A percentile compares a stretch with the other conserved stretches of the same genome.
These are phyloP conservation scores for Micrasema minimum DNA, from an alignment of 1,140 invertebrate species.

Conservation along the genomic window DNA sequence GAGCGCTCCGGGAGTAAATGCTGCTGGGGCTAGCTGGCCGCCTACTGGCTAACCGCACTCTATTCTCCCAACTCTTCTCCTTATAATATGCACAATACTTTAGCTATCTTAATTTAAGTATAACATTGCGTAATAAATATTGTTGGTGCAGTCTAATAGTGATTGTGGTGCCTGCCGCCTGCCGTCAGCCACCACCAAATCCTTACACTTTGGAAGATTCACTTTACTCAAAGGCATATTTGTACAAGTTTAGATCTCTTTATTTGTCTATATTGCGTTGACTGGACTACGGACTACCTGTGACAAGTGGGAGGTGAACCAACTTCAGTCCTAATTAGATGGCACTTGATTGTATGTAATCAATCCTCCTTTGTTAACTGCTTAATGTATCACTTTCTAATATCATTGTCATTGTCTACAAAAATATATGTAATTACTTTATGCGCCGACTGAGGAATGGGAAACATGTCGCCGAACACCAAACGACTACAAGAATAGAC, in stretches of 20 bases:
- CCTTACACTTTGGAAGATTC: constrained; percentile 49
- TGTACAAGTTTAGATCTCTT: constrained; percentile 50
- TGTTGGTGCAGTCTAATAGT: constrained; percentile 53
- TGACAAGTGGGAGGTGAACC: constrained; percentile 32
- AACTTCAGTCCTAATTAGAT: constrained; percentile 51
- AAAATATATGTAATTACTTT: constrained; percentile 52
- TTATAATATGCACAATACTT: constrained; percentile 45
- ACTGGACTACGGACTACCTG: constrained; percentile 5
- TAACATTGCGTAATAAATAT: constrained; percentile 54
- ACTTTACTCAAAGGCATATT: constrained; percentile 53
- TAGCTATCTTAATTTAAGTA: constrained; percentile 53
- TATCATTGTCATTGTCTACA: constrained; percentile 51
- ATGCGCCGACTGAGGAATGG: constrained; percentile 44
- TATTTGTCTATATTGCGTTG: constrained; percentile 45
- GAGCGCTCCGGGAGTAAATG: constrained; percentile 42
- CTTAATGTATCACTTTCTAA: constrained; percentile 50
- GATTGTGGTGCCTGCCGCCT: constrained; percentile 51
- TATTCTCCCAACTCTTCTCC: background rate
- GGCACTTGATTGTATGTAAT: constrained; percentile 53
- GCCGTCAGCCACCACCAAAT: constrained; percentile 24
- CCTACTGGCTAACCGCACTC: constrained; percentile 12
- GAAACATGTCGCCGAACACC: constrained; percentile 43
- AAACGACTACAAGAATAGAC: constrained; percentile 53
- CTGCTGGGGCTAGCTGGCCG: constrained; percentile 26
- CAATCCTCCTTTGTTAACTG: constrained; percentile 48